Conservation (phyloP, 2,888 invertebrate species). For the Bembecia ichneumoniformis region DNA sequence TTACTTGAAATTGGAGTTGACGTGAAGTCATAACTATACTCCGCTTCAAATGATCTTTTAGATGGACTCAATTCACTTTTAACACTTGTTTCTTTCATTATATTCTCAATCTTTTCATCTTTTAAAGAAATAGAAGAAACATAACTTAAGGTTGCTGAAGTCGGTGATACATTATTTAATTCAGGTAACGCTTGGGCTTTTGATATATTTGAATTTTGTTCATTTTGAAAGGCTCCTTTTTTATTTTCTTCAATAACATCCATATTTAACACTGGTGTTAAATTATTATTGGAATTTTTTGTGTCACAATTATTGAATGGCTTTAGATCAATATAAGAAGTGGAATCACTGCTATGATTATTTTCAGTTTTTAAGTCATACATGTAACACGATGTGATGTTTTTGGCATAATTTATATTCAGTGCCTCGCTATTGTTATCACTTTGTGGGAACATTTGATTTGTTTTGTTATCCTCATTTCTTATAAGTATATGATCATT, state of each 20-base stretch:
- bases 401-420: conserved; percentile 1
- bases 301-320: conserved; percentile 42
- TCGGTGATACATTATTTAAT: conserved; percentile 12
- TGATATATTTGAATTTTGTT: not conserved
- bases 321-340: conserved; percentile 56
- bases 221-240: not conserved
- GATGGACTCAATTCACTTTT: conserved; percentile 25
- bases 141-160: conserved; percentile 28
- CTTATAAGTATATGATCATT: conserved; percentile 37
- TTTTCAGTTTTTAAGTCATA: conserved; percentile 30
- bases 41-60: conserved; percentile 36
- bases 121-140: conserved; percentile 26
- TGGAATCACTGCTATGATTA: conserved; percentile 55
- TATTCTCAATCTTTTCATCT: conserved; percentile 18
- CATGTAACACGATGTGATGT: conserved; percentile 12
- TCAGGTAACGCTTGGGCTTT: not conserved
- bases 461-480: conserved; percentile 16
- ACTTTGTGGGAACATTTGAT: not conserved
- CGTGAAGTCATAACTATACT: conserved; percentile 56
- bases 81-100: conserved; percentile 17
- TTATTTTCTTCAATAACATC: conserved; percentile 9
- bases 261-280: conserved; percentile 28
- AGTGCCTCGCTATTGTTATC: not conserved
- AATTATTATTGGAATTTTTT: conserved; percentile 42
- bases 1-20: conserved; percentile 32